Base-by-base conservation (phyloP, 2,113 vertebrate species). In the Lethenteron camtschaticum region DNA sequence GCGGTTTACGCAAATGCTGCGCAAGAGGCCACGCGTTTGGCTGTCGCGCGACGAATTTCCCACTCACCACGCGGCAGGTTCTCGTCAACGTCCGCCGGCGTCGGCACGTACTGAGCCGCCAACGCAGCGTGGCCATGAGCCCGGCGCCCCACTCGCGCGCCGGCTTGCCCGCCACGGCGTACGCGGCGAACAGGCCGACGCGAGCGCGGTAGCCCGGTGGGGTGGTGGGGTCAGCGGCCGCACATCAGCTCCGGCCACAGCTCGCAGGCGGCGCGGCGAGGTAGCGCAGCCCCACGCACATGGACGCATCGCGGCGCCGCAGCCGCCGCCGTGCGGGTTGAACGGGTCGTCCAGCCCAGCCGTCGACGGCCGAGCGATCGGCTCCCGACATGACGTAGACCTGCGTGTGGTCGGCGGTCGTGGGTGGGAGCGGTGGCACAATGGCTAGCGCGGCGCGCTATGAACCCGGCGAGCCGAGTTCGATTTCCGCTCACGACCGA, bases 281-380 rank as follows among this genome's bases (percentile, higher is more conserved):
- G 73, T 85, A 87, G 8, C 84, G 79, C 74, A 88, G 77, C 10
- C 85, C 85, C 0, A 87, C 81, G 75, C 83, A 82, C 85, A 88
- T 87, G 73, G 85, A 80, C 85, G 75, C 85, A 87, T 86, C 71
- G 86, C 85, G 0, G 83, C 85, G 2, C 86, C 86, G 0, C 85
- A 88, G 69, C 85, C 86, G 1, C 85, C 85, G 0, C 71, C 83
- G 0, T 0, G 2, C 0, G 4, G 68, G 63, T 71, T 78, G 73
- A 85, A 88, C 0, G 79, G 80, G 83, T 75, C 71, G 63, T 79
- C 82, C 83, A 85, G 69, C 83, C 81, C 0, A 72, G 1, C 0
- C 76, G 68, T 8, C 14, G 2, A 73, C 0, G 77, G 78, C 0
- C 78, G 9, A 86, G 74, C 10, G 3, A 59, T 57, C 1, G 1